Conservation (phyloP, 2,888 invertebrate species). For the Nomada hirtipes region DNA sequence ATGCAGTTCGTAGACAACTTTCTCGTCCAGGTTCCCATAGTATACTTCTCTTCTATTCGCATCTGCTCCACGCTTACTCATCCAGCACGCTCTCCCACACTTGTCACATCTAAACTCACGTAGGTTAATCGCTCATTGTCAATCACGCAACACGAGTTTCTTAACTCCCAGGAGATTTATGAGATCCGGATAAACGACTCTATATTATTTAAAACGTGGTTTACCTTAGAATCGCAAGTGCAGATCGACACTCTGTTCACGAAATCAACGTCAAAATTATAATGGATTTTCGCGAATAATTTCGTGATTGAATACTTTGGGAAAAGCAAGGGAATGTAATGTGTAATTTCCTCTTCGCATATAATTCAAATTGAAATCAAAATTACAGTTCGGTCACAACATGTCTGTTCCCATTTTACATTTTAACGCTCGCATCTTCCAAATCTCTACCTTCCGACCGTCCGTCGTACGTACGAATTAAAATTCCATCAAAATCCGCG, state of each 20-base stretch:
- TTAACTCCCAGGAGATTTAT: not conserved
- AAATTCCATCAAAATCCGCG: too few species aligned
- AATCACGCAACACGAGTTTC: conserved; percentile 16
- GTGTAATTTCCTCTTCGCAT: too few species aligned
- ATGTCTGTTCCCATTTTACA: too few species aligned
- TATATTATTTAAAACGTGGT: not conserved
- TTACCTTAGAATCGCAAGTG: not conserved
- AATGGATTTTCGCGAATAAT: too few species aligned
- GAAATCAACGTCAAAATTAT: not conserved
- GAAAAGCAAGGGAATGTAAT: too few species aligned
- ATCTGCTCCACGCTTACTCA: conserved; percentile 16
- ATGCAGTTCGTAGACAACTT: not conserved
- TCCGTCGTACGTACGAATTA: too few species aligned
- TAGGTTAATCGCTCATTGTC: conserved; percentile 21
- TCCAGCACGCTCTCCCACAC: conserved; percentile 21
- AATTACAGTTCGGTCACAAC: too few species aligned
- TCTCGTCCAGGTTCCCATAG: conserved; percentile 3
- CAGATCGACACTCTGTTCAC: not conserved
- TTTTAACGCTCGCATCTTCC: too few species aligned
- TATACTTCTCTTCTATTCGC: conserved; percentile 7
- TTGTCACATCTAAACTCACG: conserved; percentile 16
- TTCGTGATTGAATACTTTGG: too few species aligned
- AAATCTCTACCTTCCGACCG: too few species aligned
- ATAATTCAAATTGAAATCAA: too few species aligned
- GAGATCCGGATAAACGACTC: conserved; percentile 1